Base-by-base conservation (phyloP, 2,797 vertebrate genomes). In the Fistularia commersonii region DNA sequence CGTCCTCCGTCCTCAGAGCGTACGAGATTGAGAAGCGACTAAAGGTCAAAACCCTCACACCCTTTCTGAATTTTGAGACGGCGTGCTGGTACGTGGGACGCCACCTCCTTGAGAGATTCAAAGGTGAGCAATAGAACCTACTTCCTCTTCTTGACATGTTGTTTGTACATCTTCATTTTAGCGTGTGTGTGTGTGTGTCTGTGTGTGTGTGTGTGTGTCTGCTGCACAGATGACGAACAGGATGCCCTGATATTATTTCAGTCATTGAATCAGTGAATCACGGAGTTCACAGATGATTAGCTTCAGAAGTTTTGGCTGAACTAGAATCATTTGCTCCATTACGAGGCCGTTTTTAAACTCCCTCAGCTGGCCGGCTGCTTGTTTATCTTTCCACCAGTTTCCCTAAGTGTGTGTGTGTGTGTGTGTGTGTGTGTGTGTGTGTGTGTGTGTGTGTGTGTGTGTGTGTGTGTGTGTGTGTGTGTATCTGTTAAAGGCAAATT, bases 31-130 rank as follows among this genome's bases (percentile, higher is more conserved):
- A 98, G 83, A 95, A 93, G 75, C 87, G 95, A 67, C 80, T 98
- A 76, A 98, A 98, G 81, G 93, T 97, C 39, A 90, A 91, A 79
- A 96, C 94, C 40, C 90, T 98, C 84, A 98, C 89, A 52, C 96
- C 96, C 61, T 99, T 98, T 75, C 86, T 92, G 48, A 99, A 98
- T 89, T 99, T 91, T 1, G 95, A 99, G 89, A 98, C 96, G 0
- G 95, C 96, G 0, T 99, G 97, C 86, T 99, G 97, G 96, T 99
- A 99, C 40, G 95, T 93, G 84, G 97, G 95, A 48, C 93, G 90
- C 62, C 93, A 97, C 74, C 90, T 95, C 32, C 91, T 99, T 6
- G 97, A 99, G 81, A 87, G 91, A 1, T 98, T 98, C 89, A 98
- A 94, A 96, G 94, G 97, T 99, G 90, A 79, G 57, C 61, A 15